Conservation (phyloP, 2,888 invertebrate genomes). For the Oegoconia quadripuncta region DNA sequence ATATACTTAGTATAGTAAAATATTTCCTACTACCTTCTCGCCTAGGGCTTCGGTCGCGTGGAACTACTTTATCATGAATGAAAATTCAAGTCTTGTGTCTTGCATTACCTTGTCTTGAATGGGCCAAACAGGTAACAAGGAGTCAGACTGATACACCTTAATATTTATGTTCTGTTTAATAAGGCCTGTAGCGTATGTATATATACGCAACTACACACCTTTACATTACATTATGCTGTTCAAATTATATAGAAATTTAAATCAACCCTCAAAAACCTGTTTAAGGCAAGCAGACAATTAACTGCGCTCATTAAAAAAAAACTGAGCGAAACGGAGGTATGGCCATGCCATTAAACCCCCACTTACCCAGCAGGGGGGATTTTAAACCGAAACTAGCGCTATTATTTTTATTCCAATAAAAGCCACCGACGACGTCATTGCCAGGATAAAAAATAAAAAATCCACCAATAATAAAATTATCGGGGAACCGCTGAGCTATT, state of each 20-base stretch:
- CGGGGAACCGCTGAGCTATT: constrained; percentile 68
- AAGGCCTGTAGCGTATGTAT: no score
- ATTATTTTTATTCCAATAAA: constrained; percentile 63
- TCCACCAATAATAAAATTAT: constrained; percentile 75
- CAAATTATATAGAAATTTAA: neutral
- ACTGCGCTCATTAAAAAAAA: constrained; percentile 33
- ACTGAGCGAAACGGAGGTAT: constrained; percentile 4
- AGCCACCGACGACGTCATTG: constrained; percentile 50
- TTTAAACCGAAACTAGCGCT: constrained; percentile 39
- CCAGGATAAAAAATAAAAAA: constrained; percentile 49
- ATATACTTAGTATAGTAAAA: no score
- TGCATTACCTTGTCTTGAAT: no score
- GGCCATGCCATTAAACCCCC: constrained; percentile 19
- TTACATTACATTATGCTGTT: no score
- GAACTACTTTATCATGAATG: no score
- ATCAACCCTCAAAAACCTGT: constrained; percentile 6
- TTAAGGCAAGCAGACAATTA: constrained; percentile 37
- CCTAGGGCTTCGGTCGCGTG: no score
- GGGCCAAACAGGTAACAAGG: no score
- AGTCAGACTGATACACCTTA: no score
- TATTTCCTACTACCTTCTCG: no score
- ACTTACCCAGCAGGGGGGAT: constrained; percentile 43
- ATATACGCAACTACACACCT: no score
- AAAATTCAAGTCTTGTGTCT: no score
- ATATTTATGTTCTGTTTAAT: no score